A percentile compares a stretch with the other conserved stretches of the same genome.
Evolutionary conservation across 2,113 vertebrate species (phyloP).

Genomic region (Hemiscyllium ocellatum): DNA sequence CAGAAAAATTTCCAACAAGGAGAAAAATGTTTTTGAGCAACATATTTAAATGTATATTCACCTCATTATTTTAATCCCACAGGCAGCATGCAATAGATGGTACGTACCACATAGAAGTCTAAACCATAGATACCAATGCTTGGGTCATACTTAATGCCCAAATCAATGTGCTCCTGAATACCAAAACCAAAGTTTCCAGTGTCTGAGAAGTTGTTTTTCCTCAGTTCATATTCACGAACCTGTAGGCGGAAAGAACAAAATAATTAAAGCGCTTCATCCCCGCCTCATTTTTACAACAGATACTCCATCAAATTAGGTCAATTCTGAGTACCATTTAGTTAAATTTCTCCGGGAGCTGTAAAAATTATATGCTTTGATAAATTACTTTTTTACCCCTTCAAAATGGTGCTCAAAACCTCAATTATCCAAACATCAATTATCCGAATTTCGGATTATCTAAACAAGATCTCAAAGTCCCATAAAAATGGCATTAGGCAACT

Average conservation of each 20-base stretch:
- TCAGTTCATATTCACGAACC: constrained; percentile 94
- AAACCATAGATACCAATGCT: constrained; percentile 97
- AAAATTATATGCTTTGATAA: not conserved
- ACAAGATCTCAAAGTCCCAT: too few species aligned
- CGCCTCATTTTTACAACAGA: not conserved
- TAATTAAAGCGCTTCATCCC: not conserved
- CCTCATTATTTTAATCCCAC: not conserved
- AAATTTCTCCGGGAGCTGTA: not conserved
- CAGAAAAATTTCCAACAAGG: not conserved
- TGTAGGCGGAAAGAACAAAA: constrained; percentile 46
- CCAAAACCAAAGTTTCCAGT: constrained; percentile 98
- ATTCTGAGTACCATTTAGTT: not conserved
- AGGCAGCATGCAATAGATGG: not conserved
- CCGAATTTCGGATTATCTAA: too few species aligned
- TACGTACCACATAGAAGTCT: constrained; percentile 94
- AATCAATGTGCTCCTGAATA: constrained; percentile 96
- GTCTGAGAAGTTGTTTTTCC: constrained; percentile 97
- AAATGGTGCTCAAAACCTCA: not conserved
- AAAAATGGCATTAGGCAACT: too few species aligned
- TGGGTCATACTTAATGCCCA: constrained; percentile 97
- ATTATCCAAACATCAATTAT: not conserved
- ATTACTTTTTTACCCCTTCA: not conserved
- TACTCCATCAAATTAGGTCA: not conserved
- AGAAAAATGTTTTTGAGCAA: not conserved
- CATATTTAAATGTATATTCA: not conserved